Base-by-base conservation (phyloP, 2,797 vertebrate genomes). In the Nyctalus aviator region DNA sequence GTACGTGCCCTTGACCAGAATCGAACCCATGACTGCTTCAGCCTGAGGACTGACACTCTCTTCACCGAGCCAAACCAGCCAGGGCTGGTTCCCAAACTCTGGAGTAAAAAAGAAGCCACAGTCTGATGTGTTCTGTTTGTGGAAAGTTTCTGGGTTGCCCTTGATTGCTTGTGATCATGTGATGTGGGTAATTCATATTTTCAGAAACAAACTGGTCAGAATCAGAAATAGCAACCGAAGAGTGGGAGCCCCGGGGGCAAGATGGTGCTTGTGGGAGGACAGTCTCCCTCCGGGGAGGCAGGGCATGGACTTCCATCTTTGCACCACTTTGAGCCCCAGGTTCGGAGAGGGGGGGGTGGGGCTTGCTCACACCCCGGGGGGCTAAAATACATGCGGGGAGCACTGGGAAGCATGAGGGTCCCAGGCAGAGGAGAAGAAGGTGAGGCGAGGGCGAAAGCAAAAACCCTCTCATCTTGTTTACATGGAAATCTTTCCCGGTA, bases 111-210 rank as follows among this genome's bases (percentile, higher is more conserved):
- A 83, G 48, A 88, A 84, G 44, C 32, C 77, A 50, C n/a, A 72
- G 5, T 4, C 1, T 53, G 57, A 5, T 90, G 66, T 76, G 46
- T 71, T 87, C 62, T 75, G 44, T 87, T 75, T 89, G 59, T 25
- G 90, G 59, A 64, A 94, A 79, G 41, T 93, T 81, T 81, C 88
- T 50, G 71, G 83, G 71, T 86, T 46, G 46, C 76, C 79, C 57
- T 90, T 89, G 87, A 89, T 93, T 82, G 32, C 91, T 95, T 93
- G 57, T 32, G 90, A 93, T 89, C 84, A 81, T 75, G 84, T 18
- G 62, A 46, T 48, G 55, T 64, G 50, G 37, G 15, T 64, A 53
- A 94, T 97, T 84, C 55, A 21, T 27, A 48, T 78, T 95, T 89
- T 57, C 32, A 89, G 96, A 94, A 82, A 87, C 57, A 97, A 77